Conservation (phyloP, 2,113 vertebrate species). For the Solea senegalensis region DNA sequence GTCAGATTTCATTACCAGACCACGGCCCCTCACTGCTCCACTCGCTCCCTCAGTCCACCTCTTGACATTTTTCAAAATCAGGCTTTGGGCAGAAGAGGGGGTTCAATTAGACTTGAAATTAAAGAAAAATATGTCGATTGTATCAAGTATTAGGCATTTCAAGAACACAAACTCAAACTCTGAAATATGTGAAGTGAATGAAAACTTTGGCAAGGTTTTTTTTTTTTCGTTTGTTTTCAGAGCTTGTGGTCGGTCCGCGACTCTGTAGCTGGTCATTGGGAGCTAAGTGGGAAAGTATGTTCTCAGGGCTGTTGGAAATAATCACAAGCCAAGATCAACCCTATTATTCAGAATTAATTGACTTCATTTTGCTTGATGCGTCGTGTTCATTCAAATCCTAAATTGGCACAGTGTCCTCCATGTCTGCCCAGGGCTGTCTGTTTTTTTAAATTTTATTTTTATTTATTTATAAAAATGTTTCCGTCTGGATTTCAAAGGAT, state of each 20-base stretch:
- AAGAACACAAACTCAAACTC: background rate
- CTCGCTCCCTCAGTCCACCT: no score
- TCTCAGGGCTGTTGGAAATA: background rate
- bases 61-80: no score
- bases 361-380: background rate
- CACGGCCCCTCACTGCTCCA: no score
- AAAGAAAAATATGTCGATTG: no score
- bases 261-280: background rate
- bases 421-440: slow-evolving; percentile 7
- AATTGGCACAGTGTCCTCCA: slow-evolving; percentile 8
- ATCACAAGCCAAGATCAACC: background rate
- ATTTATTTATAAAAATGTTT: background rate
- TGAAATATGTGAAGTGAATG: background rate
- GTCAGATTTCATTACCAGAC: no score
- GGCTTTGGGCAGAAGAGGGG: no score
- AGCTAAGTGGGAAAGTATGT: background rate
- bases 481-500: slow-evolving; percentile 21
- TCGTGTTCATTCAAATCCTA: background rate
- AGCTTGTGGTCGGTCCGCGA: background rate
- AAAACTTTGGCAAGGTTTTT: background rate
- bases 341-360: background rate
- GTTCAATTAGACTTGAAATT: no score
- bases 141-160: no score
- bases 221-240: background rate
- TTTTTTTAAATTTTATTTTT: background rate